These are phyloP conservation scores for Perdita meconis DNA, from an alignment of 2,888 invertebrate genomes.

Conservation along the genomic window DNA sequence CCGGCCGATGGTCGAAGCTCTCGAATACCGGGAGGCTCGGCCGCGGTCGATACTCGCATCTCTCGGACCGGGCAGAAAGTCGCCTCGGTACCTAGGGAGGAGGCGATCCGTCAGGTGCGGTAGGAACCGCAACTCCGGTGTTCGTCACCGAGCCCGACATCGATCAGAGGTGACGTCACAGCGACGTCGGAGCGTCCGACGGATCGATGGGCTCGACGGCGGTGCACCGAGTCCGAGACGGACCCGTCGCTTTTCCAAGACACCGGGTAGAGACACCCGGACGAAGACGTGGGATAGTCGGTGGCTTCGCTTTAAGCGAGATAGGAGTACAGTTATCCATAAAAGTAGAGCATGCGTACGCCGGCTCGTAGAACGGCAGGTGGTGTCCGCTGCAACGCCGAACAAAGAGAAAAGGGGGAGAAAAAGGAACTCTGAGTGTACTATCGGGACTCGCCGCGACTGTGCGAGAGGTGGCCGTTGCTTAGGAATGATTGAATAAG, in stretches of 20 bases:
- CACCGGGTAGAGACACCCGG: constrained; percentile 55
- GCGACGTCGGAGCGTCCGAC: background rate
- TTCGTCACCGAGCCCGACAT: background rate
- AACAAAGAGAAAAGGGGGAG: constrained; percentile 71
- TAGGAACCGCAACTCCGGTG: background rate
- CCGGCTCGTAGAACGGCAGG: constrained; percentile 72
- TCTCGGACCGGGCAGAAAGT: background rate
- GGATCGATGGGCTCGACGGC: too few relatives aligned
- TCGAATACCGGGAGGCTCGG: background rate
- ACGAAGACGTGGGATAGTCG: constrained; percentile 58
- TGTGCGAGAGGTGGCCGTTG: constrained; percentile 37
- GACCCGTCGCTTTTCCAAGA: constrained; percentile 48
- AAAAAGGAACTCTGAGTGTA: constrained; percentile 50
- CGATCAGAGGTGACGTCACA: background rate
- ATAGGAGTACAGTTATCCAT: constrained; percentile 75
- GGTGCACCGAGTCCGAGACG: too few relatives aligned
- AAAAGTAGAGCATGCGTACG: constrained; percentile 77
- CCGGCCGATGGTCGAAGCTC: background rate
- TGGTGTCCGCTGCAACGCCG: constrained; percentile 72
- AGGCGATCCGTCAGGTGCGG: background rate
- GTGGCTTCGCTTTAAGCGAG: constrained; percentile 68
- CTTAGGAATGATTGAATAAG: constrained; percentile 61
- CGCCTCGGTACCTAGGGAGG: background rate
- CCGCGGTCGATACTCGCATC: constrained; percentile 3
- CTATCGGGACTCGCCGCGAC: constrained; percentile 59